These are phyloP conservation scores for Ochropleura leucogaster DNA, from an alignment of 2,888 invertebrate species.

Conservation along the genomic window DNA sequence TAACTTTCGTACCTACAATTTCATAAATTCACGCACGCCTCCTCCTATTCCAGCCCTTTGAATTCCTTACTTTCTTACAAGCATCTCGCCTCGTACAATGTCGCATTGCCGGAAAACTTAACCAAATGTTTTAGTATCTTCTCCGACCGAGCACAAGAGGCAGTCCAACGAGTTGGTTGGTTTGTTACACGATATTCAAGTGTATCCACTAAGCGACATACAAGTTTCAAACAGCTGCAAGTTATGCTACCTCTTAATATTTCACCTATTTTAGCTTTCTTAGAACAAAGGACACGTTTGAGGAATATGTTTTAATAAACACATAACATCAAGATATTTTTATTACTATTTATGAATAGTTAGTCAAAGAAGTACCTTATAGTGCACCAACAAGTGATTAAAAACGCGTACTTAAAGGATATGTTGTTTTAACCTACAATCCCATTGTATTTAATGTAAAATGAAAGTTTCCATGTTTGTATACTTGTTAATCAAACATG, in stretches of 20 bases:
- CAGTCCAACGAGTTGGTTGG: background rate
- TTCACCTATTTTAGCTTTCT: background rate
- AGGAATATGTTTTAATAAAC: background rate
- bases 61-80: background rate
- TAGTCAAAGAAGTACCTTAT: too few species aligned
- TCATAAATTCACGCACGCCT: background rate
- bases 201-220: background rate
- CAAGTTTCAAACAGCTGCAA: background rate
- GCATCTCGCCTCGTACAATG: background rate
- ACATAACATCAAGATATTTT: too few species aligned
- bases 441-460: background rate
- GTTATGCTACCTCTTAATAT: background rate
- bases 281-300: background rate
- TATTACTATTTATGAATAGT: too few species aligned
- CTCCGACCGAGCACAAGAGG: background rate
- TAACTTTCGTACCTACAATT: background rate
- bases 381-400: too few species aligned
- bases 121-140: background rate
- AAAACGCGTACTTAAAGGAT: background rate
- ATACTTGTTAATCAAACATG: background rate
- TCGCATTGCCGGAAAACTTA: background rate
- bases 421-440: background rate
- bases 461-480: background rate
- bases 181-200: background rate
- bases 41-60: too few species aligned